Base-by-base conservation (phyloP, 2,888 invertebrate species). In the Hypomecis atomaria region DNA sequence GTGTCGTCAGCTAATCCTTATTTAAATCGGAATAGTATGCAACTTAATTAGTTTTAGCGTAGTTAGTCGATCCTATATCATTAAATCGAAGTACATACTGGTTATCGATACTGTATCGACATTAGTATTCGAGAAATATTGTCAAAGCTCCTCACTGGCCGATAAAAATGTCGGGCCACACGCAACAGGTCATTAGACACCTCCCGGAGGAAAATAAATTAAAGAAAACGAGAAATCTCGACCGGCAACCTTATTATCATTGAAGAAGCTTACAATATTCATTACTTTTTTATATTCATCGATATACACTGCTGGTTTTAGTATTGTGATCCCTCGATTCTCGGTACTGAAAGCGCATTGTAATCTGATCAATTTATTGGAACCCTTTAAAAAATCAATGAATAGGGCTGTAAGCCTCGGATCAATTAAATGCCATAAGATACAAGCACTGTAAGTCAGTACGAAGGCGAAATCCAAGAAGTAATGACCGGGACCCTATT, bases 151-250 rank as follows among this genome's bases (percentile, higher is more conserved):
- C 87, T 84, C 87, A 82, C 83, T 84, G 85, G 81, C 81, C 89
- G 89, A 90, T 92, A 92, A 92, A 90, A 90, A 89, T 88, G 89
- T 85, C 88, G 80, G 92, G 85, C 92, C 92, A 91, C 92, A 90
- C 92, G 85, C 92, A 89, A 85, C 85, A 86, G 83, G 89, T 90
- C 91, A 91, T 92, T 92, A 91, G 91, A 92, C 92, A 91, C 92
- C 90, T 90, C 87, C 85, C 84, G 74, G 78, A 85, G 85, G 83
- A 90, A 91, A 90, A 92, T 92, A 92, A 92, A 92, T 91, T 89
- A 89, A 90, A 89, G 83, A 84, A 89, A 89, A 92, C 90, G 88
- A 91, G 90, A 88, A 88, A 88, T 87, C 89, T 87, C 83, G 83
- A 82, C 82, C 84, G 77, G 81, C 83, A 81, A 83, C 85, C 87